These are phyloP conservation scores for Eira barbara DNA, from an alignment of 2,113 vertebrate species.

Conservation along the genomic window DNA sequence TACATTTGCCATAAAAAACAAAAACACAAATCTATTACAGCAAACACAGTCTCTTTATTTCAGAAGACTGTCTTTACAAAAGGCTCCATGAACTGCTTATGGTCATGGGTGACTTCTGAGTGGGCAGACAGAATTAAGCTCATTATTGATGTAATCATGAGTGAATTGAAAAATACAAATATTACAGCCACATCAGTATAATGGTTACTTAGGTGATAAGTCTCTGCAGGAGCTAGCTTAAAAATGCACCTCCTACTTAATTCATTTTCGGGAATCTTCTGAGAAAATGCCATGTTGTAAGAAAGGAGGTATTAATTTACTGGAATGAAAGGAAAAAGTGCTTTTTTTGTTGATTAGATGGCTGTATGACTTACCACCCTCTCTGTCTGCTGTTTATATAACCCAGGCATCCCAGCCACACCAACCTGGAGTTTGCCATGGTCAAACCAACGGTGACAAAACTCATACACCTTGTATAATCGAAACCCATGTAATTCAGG, in stretches of 20 bases:
- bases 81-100: background rate
- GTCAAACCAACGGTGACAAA: background rate
- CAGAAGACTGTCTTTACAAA: conserved; percentile 31
- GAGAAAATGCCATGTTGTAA: conserved; percentile 39
- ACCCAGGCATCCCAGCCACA: background rate
- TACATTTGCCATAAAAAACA: conserved; percentile 17
- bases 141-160: background rate
- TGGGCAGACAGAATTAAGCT: conserved; percentile 49
- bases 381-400: background rate
- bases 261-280: conserved; percentile 50
- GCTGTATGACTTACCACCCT: background rate
- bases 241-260: conserved; percentile 42
- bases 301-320: conserved; percentile 44
- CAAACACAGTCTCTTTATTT: background rate
- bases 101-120: conserved; percentile 23
- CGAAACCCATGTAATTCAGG: background rate
- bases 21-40: background rate
- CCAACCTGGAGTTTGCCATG: background rate
- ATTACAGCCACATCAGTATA: conserved; percentile 23
- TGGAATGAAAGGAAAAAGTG: conserved; percentile 30
- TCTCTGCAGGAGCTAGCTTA: conserved; percentile 22
- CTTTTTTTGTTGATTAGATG: background rate
- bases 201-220: conserved; percentile 47
- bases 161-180: conserved; percentile 61
- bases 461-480: background rate